phyloP scores from a whole-genome alignment of 1,140 invertebrate genomes.

The Galendromus occidentalis region DNA sequence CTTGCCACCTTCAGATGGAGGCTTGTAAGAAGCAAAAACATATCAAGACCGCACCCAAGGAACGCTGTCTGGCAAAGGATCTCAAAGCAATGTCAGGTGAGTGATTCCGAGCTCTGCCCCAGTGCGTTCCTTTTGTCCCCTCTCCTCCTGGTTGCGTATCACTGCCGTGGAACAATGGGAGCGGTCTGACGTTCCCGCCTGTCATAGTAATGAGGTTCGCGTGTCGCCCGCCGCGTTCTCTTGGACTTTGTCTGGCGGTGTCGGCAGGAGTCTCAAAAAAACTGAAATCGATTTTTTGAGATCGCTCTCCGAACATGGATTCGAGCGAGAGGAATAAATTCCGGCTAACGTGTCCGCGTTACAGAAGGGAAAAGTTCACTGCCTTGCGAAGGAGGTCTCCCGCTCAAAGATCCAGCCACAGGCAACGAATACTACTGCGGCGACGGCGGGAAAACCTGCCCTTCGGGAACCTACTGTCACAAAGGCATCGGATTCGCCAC shows the following conservation, averaged over 20 bases:
- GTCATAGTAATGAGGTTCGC: too few relatives aligned
- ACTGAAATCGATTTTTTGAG: too few relatives aligned
- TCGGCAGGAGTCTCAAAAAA: too few relatives aligned
- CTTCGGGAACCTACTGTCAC: conserved; percentile 59
- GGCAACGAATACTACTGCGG: conserved; percentile 62
- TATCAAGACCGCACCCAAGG: conserved; percentile 48
- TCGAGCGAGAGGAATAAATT: too few relatives aligned
- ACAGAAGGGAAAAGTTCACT: conserved; percentile 25
- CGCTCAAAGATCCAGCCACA: conserved; percentile 44
- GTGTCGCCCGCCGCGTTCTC: too few relatives aligned
- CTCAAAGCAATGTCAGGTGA: conserved; percentile 34
- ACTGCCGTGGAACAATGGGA: too few relatives aligned
- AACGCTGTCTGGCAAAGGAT: conserved; percentile 36
- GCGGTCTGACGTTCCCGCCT: too few relatives aligned
- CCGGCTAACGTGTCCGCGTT: background rate
- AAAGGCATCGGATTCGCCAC: conserved; percentile 53
- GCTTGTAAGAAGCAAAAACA: conserved; percentile 60
- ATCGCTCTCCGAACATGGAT: too few relatives aligned
- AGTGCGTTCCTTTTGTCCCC: too few relatives aligned
- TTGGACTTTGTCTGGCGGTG: too few relatives aligned
- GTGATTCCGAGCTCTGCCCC: too few relatives aligned
- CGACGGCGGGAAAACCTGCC: conserved; percentile 57
- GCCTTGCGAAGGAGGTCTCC: conserved; percentile 60
- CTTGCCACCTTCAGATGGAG: conserved; percentile 64
- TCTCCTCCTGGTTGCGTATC: too few relatives aligned